Evolutionary conservation across 1,140 invertebrate species (phyloP).

Genomic region (Lepidostoma basale): DNA sequence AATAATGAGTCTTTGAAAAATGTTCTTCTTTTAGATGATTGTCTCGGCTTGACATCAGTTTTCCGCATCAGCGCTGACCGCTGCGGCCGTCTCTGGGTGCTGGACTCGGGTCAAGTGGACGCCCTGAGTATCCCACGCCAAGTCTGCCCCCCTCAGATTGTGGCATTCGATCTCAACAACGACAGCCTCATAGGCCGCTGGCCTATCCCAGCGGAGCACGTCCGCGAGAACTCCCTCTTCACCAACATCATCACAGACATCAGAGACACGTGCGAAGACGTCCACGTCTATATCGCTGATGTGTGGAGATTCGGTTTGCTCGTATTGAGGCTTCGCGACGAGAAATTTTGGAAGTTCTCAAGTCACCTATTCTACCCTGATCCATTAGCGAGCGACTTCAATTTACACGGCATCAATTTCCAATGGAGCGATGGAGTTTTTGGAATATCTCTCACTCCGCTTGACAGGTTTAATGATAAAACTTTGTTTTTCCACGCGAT

Average conservation of each 20-base stretch:
- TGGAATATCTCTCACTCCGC: constrained; percentile 71
- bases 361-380: constrained; percentile 80
- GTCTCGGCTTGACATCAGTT: constrained; percentile 74
- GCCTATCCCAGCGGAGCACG: constrained; percentile 67
- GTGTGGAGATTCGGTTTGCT: constrained; percentile 78
- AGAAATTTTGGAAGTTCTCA: constrained; percentile 73
- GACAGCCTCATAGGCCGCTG: constrained; percentile 68
- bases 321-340: constrained; percentile 70
- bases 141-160: constrained; percentile 75
- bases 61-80: constrained; percentile 75
- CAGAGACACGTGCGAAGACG: constrained; percentile 67
- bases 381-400: constrained; percentile 72
- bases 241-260: constrained; percentile 77
- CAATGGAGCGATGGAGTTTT: constrained; percentile 85
- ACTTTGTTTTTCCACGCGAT: constrained; percentile 79
- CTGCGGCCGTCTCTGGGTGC: constrained; percentile 75
- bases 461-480: constrained; percentile 62
- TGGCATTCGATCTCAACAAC: constrained; percentile 73
- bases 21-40: no score
- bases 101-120: constrained; percentile 78
- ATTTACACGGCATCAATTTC: constrained; percentile 74
- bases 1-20: no score
- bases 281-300: constrained; percentile 73
- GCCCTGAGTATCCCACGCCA: constrained; percentile 70
- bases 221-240: constrained; percentile 74